phyloP scores from a whole-genome alignment of 2,888 invertebrate species.

The Ellobium chinense region DNA sequence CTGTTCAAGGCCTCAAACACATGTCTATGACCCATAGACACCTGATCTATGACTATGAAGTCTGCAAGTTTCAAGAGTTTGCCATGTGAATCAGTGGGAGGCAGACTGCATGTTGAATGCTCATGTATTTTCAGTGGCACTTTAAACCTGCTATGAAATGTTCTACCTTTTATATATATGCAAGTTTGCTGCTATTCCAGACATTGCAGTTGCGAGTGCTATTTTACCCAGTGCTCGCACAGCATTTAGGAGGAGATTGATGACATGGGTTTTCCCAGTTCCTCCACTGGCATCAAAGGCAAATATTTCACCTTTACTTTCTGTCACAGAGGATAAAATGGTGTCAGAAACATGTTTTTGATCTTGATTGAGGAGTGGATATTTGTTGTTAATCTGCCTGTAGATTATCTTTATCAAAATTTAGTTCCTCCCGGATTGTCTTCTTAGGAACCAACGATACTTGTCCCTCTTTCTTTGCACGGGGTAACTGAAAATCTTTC shows the following conservation, averaged over 20 bases:
- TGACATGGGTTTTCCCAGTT: neutral
- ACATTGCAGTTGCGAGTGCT: neutral
- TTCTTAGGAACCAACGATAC: neutral
- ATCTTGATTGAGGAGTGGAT: neutral
- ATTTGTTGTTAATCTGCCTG: neutral
- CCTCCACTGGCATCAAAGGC: neutral
- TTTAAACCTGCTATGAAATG: conserved; percentile 3
- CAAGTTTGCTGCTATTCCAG: neutral
- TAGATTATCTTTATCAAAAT: neutral
- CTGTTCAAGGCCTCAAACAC: neutral
- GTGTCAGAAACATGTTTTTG: neutral
- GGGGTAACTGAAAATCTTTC: neutral
- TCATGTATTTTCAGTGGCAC: neutral
- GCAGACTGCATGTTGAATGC: neutral
- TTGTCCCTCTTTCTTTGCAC: neutral
- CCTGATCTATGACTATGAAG: neutral
- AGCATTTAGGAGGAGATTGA: neutral
- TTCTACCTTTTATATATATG: neutral
- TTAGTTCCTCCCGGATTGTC: neutral
- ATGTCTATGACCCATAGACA: neutral
- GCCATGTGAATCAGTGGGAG: neutral
- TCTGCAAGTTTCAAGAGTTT: neutral
- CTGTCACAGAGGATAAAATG: neutral
- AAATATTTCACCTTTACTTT: neutral
- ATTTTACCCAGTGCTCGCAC: neutral